Base-by-base conservation (phyloP, 2,797 vertebrate species). In the Tinamus major region DNA sequence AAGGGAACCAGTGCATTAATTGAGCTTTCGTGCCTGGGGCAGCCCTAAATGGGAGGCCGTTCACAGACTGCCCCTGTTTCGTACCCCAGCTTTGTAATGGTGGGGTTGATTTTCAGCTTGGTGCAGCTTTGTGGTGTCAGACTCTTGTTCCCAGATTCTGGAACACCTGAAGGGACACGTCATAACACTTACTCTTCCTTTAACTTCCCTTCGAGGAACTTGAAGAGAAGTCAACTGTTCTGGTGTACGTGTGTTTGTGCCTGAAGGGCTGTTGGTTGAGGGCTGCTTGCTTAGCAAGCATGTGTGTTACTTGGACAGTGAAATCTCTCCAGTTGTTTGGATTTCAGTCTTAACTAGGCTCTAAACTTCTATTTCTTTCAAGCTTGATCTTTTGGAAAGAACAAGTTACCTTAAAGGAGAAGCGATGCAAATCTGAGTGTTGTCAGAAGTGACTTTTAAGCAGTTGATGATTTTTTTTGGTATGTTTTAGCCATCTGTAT, bases 151-250 rank as follows among this genome's bases (percentile, higher is more conserved):
- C 12, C 11, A 10, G 46, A 3, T 29, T 49, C 42, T 49, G 80
- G 75, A 33, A 2, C 1, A 2, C 12, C 51, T 29, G 27, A 1
- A 69, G 46, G 56, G 23, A 1, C 8, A 0, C 1, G 5, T 26
- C 14, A 35, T 1, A 16, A 46, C 6, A 8, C 5, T 59, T 83
- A 2, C 8, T 70, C 9, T n/a, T 55, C 44, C 56, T 61, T 56
- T 33, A 46, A 58, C 6, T 49, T 48, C 51, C 63, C 37, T 56
- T 53, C 0, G 63, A 18, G 72, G 20, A 29, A 2, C 33, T 64
- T 71, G 20, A 6, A 16, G 55, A 35, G 31, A 64, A 21, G 3
- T 33, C 39, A 31, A 63, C 13, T 4, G 1, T 16, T 21, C 19
- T 42, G 55, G 58, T 37, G 24, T n/a, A 27, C 2, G 0, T 21